Evolutionary conservation across 1,140 invertebrate species (phyloP).

Genomic region (Lepeophtheirus salmonis): DNA sequence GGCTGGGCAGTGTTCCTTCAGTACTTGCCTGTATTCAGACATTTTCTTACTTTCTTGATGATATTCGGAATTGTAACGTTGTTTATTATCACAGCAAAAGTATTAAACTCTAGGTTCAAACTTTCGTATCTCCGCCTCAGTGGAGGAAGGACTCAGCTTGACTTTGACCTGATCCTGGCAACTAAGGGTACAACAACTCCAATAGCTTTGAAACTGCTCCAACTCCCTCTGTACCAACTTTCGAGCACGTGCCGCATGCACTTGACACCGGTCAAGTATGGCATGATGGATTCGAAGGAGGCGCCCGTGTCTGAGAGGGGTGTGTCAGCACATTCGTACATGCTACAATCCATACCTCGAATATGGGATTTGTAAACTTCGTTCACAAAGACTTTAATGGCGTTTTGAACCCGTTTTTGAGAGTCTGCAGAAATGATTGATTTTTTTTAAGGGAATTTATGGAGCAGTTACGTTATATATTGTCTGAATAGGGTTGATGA

Average conservation of each 20-base stretch:
- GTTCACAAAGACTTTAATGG: conserved; percentile 26
- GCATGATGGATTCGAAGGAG: neutral
- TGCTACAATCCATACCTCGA: conserved; percentile 30
- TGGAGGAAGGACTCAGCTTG: conserved; percentile 25
- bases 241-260: neutral
- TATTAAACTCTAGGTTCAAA: conserved; percentile 28
- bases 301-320: neutral
- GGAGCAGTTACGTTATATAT: too few relatives aligned
- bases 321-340: conserved; percentile 5
- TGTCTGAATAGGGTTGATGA: too few relatives aligned
- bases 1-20: too few relatives aligned
- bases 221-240: conserved; percentile 17
- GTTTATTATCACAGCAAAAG: conserved; percentile 30
- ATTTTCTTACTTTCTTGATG: conserved; percentile 26
- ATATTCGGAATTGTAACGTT: conserved; percentile 27
- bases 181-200: conserved; percentile 29
- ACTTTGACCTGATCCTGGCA: conserved; percentile 31
- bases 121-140: conserved; percentile 25
- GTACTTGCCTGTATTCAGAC: conserved; percentile 9
- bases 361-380: conserved; percentile 28
- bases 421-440: conserved; percentile 21
- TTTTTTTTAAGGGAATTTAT: too few relatives aligned
- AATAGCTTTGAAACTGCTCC: conserved; percentile 12
- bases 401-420: conserved; percentile 28
- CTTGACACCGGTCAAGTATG: conserved; percentile 5